Evolutionary conservation across 1,140 invertebrate genomes (phyloP).

Genomic region (Drosophila melanogaster): Release_6_plus_ISO1_MT NT_033779.5:2693001-2693500

Average conservation of each 20-base stretch:
- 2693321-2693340: slow-evolving; percentile 5
- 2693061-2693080: not conserved
- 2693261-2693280: too few relatives aligned
- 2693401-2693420: slow-evolving; percentile 41
- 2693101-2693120: too few relatives aligned
- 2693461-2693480: slow-evolving; percentile 35
- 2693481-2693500: slow-evolving; percentile 65
- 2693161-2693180: not conserved
- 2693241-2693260: not conserved
- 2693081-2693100: not conserved
- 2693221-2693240: not conserved
- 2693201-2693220: not conserved
- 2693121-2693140: too few relatives aligned
- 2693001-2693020: slow-evolving; percentile 5
- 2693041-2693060: not conserved
- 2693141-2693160: too few relatives aligned
- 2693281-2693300: slow-evolving; percentile 39
- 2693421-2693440: slow-evolving; percentile 4
- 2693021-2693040: not conserved
- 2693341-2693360: slow-evolving; percentile 18
- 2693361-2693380: slow-evolving; percentile 42
- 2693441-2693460: not conserved
- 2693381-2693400: slow-evolving; percentile 32
- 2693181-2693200: not conserved
- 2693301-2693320: slow-evolving; percentile 22